phyloP scores from a whole-genome alignment of 1,140 invertebrate genomes.

The Drosophila sulfurigaster region DNA sequence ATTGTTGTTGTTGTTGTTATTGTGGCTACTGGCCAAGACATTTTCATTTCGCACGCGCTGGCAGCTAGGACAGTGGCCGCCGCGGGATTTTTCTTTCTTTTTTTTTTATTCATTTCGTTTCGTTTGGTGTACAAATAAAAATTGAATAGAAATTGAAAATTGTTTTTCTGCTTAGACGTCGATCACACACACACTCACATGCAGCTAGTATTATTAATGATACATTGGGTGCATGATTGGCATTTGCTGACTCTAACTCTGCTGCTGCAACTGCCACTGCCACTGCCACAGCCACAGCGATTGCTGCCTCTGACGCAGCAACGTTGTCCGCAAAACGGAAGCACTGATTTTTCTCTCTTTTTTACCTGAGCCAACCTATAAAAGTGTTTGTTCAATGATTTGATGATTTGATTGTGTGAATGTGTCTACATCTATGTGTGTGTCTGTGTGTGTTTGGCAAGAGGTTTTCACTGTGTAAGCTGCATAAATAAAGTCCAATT shows the following conservation, averaged over 20 bases:
- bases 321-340: conserved; percentile 65
- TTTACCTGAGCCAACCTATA: conserved; percentile 40
- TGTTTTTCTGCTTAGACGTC: conserved; percentile 61
- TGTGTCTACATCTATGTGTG: not conserved
- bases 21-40: conserved; percentile 73
- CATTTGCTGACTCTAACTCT: conserved; percentile 61
- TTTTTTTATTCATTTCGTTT: conserved; percentile 46
- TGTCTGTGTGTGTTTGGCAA: conserved; percentile 26
- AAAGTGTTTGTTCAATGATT: conserved; percentile 68
- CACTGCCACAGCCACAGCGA: too few relatives aligned
- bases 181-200: not conserved
- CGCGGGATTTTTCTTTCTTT: conserved; percentile 50
- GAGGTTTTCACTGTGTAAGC: conserved; percentile 60
- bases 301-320: conserved; percentile 60
- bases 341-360: conserved; percentile 77
- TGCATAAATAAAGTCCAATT: conserved; percentile 60
- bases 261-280: too few relatives aligned
- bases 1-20: conserved; percentile 15
- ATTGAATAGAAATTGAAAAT: conserved; percentile 81
- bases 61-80: conserved; percentile 44
- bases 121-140: conserved; percentile 65
- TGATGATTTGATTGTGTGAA: conserved; percentile 41
- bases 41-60: conserved; percentile 78
- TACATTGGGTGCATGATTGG: conserved; percentile 68
- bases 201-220: conserved; percentile 58